Conservation (phyloP, 2,888 invertebrate genomes). For the Zhengitettix transpicula region DNA sequence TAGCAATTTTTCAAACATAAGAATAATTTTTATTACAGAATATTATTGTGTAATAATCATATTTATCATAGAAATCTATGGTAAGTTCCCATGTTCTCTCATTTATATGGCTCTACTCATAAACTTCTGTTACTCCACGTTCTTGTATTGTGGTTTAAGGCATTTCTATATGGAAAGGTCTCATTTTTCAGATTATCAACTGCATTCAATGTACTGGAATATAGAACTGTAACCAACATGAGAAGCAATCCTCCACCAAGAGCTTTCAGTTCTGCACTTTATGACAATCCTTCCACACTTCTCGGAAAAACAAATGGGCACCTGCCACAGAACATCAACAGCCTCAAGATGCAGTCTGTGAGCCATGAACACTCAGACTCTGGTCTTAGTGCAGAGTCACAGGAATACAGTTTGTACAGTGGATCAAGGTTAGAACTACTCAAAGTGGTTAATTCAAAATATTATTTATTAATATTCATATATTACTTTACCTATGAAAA, state of each 20-base stretch:
- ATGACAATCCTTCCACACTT: conserved; percentile 19
- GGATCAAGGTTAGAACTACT: conserved; percentile 39
- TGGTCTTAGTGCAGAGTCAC: conserved; percentile 51
- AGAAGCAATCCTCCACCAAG: conserved; percentile 1
- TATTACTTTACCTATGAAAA: not conserved
- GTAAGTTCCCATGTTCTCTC: too few relatives aligned
- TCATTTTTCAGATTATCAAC: not conserved
- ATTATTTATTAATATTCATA: not conserved
- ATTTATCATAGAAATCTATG: too few relatives aligned
- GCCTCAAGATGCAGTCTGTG: conserved; percentile 20
- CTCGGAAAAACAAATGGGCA: conserved; percentile 16
- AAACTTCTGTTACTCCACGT: too few relatives aligned
- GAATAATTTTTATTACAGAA: too few relatives aligned
- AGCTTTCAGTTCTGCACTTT: conserved; percentile 16
- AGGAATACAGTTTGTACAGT: conserved; percentile 49
- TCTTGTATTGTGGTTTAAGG: too few relatives aligned
- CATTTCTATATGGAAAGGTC: too few relatives aligned
- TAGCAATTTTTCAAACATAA: too few relatives aligned
- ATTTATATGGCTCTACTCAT: too few relatives aligned
- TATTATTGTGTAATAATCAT: too few relatives aligned
- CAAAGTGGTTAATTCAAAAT: not conserved
- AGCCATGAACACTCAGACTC: conserved; percentile 65
- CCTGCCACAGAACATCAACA: conserved; percentile 8
- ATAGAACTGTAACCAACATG: not conserved
- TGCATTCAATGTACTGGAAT: not conserved